Evolutionary conservation across 2,797 vertebrate species (phyloP).

Genomic region (Propithecus perrieri): DNA sequence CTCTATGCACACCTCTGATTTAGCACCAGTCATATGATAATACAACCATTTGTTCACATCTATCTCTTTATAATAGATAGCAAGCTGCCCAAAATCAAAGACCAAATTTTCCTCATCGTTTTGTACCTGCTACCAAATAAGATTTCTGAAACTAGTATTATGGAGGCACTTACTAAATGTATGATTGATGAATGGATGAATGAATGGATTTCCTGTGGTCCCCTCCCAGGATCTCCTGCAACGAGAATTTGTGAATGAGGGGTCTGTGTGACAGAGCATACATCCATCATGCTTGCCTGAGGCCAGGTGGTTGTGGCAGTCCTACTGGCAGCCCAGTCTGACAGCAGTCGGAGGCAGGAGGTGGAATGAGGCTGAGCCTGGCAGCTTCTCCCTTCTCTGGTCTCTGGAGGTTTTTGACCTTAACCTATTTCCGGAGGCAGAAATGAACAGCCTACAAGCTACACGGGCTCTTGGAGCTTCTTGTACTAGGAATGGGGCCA

Average conservation of each 20-base stretch:
- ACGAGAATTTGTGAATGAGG: background rate
- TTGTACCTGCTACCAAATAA: background rate
- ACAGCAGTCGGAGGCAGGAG: background rate
- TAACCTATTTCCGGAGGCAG: background rate
- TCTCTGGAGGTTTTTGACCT: background rate
- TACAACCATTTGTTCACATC: background rate
- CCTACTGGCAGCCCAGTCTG: background rate
- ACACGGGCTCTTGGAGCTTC: background rate
- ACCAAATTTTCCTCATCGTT: background rate
- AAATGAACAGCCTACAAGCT: background rate
- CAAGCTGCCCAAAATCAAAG: background rate
- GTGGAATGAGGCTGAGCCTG: background rate
- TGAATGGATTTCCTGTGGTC: background rate
- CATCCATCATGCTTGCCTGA: background rate
- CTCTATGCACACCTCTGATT: background rate
- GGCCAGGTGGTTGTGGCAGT: background rate
- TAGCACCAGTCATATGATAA: background rate
- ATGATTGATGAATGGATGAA: background rate
- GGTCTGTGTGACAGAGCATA: background rate
- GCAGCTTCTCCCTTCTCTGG: background rate
- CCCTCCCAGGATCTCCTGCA: background rate
- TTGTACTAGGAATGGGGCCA: background rate
- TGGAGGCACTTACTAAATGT: background rate
- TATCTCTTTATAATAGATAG: background rate
- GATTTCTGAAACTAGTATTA: background rate